Conservation (phyloP, 2,888 invertebrate genomes). For the Tetrapedia diversipes region DNA sequence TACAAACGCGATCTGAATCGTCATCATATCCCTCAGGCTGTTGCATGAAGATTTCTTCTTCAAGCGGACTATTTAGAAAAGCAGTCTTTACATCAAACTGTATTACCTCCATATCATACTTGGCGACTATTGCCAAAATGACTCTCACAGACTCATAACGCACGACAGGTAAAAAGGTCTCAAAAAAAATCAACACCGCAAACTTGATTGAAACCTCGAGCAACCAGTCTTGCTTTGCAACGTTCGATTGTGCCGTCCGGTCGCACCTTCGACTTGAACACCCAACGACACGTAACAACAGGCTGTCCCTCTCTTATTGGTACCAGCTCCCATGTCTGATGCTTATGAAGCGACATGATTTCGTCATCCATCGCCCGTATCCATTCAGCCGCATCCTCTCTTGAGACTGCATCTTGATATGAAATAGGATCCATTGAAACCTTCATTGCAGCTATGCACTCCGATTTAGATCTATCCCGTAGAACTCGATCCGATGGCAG, state of each 20-base stretch:
- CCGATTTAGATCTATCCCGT: slow-evolving; percentile 5
- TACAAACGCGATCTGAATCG: slow-evolving; percentile 4
- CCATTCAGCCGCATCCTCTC: slow-evolving; percentile 23
- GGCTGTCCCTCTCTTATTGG: slow-evolving; percentile 3
- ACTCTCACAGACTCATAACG: slow-evolving; percentile 34
- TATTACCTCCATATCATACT: slow-evolving; percentile 24
- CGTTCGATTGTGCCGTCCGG: slow-evolving; percentile 22
- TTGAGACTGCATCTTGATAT: slow-evolving; percentile 23
- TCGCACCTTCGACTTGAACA: slow-evolving; percentile 35
- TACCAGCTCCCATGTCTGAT: slow-evolving; percentile 18
- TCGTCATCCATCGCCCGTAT: slow-evolving; percentile 24
- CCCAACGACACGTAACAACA: slow-evolving; percentile 33
- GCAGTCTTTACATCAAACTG: slow-evolving; percentile 36
- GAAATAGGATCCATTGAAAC: slow-evolving; percentile 21
- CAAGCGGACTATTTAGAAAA: slow-evolving; percentile 17
- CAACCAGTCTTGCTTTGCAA: too few relatives aligned
- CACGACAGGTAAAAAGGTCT: too few relatives aligned
- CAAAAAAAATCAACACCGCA: slow-evolving; percentile 26
- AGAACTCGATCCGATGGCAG: slow-evolving; percentile 16
- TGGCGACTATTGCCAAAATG: slow-evolving; percentile 21
- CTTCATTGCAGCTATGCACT: too few relatives aligned
- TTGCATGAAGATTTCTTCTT: slow-evolving; percentile 29
- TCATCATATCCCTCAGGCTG: slow-evolving; percentile 32
- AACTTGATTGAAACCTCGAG: slow-evolving; percentile 28
- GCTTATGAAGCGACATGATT: slow-evolving; percentile 17